A percentile compares a stretch with the other conserved stretches of the same genome.
Evolutionary conservation across 2,888 invertebrate genomes (phyloP).

Genomic region (Tigriopus californicus): DNA sequence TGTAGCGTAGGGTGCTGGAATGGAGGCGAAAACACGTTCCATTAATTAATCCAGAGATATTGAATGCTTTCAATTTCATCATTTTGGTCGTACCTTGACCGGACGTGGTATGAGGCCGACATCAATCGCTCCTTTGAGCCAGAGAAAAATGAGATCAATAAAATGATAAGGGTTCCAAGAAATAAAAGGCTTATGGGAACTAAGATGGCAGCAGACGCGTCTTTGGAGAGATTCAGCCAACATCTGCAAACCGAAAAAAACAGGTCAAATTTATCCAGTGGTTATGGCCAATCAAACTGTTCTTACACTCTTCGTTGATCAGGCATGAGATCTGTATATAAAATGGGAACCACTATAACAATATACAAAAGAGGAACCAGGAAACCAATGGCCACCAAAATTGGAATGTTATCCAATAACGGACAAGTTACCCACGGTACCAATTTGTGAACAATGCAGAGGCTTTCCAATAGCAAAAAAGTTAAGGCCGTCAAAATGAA

Average conservation of each 20-base stretch:
- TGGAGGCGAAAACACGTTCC: no score
- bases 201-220: neutral
- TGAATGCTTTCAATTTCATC: no score
- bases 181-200: neutral
- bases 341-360: neutral
- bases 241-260: neutral
- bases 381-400: neutral
- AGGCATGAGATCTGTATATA: neutral
- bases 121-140: neutral
- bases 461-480: neutral
- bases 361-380: neutral
- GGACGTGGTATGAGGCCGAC: neutral
- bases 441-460: conserved; percentile 1
- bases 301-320: neutral
- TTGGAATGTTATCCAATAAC: neutral
- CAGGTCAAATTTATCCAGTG: neutral
- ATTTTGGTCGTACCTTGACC: neutral
- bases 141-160: neutral
- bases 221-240: conserved; percentile 3
- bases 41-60: no score
- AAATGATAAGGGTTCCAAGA: neutral
- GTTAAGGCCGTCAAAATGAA: neutral
- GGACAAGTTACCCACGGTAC: neutral
- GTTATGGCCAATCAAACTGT: no score
- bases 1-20: neutral